These are phyloP conservation scores for Lamproptera curius DNA, from an alignment of 2,888 invertebrate genomes.

Conservation along the genomic window DNA sequence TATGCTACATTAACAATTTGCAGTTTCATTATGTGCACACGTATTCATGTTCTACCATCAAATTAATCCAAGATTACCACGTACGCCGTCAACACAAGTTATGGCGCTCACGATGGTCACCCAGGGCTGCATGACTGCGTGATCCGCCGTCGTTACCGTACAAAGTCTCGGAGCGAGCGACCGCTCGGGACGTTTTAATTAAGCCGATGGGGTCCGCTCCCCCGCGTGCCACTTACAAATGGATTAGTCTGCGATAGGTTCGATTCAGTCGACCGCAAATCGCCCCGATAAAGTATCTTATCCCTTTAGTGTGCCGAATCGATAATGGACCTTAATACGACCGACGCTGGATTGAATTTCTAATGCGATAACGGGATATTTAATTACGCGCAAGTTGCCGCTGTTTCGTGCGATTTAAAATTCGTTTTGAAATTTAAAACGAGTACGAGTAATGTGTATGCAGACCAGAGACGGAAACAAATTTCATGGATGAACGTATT, in stretches of 20 bases:
- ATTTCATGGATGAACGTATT: too few species aligned
- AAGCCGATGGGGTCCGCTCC: conserved; percentile 48
- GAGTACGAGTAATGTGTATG: neutral
- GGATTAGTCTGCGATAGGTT: conserved; percentile 62
- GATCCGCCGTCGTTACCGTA: conserved; percentile 16
- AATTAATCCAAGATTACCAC: too few species aligned
- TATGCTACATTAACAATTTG: too few species aligned
- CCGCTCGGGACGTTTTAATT: conserved; percentile 59
- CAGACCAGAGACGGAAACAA: neutral
- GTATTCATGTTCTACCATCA: too few species aligned
- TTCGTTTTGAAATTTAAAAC: neutral
- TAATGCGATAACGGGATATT: neutral
- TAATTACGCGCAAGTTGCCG: neutral
- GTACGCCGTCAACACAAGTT: too few species aligned
- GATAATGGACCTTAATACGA: neutral
- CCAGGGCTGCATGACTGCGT: conserved; percentile 6
- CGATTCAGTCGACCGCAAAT: conserved; percentile 45
- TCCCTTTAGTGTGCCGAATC: neutral
- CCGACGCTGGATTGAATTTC: neutral
- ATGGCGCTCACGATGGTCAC: too few species aligned
- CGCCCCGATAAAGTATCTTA: conserved; percentile 17
- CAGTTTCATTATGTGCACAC: too few species aligned
- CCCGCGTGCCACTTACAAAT: conserved; percentile 46
- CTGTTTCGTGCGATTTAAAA: neutral
- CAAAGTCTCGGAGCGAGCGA: conserved; percentile 33